Evolutionary conservation across 2,113 vertebrate genomes (phyloP).

Genomic region (Istiophorus platypterus): DNA sequence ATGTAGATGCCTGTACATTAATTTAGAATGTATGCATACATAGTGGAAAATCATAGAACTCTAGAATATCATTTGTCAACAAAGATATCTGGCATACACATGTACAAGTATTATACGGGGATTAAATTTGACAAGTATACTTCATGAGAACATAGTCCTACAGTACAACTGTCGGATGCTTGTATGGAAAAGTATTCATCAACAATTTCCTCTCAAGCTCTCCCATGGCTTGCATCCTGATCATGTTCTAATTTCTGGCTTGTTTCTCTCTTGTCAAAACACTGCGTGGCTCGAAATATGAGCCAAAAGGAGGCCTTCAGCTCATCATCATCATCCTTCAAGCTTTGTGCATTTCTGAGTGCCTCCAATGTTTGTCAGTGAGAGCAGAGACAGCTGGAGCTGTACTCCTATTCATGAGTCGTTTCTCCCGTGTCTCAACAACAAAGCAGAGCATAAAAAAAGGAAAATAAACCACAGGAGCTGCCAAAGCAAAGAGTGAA

Average conservation of each 20-base stretch:
- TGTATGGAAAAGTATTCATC: conserved; percentile 51
- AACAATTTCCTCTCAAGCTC: conserved; percentile 46
- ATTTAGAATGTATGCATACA: background rate
- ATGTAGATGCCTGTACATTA: background rate
- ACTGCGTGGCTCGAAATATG: conserved; percentile 41
- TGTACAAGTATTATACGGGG: conserved; percentile 7
- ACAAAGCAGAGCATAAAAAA: conserved; percentile 66
- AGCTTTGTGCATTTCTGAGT: conserved; percentile 69
- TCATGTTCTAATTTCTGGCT: conserved; percentile 67
- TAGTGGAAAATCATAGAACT: background rate
- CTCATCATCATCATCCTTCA: conserved; percentile 71
- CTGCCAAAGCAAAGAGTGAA: conserved; percentile 65
- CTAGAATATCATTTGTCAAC: conserved; percentile 9
- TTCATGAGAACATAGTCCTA: conserved; percentile 23
- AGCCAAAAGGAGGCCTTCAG: conserved; percentile 60
- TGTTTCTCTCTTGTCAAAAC: conserved; percentile 69
- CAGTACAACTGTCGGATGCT: conserved; percentile 24
- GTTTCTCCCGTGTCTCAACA: conserved; percentile 63
- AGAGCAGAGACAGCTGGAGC: conserved; percentile 60
- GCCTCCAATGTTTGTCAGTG: conserved; percentile 62
- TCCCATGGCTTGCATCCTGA: conserved; percentile 48
- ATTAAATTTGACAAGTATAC: conserved; percentile 39
- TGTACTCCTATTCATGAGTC: conserved; percentile 64
- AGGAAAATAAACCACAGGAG: conserved; percentile 61
- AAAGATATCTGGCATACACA: conserved; percentile 17